These are phyloP conservation scores for Drosophila glabriapex DNA, from an alignment of 2,888 invertebrate genomes.

Conservation along the genomic window DNA sequence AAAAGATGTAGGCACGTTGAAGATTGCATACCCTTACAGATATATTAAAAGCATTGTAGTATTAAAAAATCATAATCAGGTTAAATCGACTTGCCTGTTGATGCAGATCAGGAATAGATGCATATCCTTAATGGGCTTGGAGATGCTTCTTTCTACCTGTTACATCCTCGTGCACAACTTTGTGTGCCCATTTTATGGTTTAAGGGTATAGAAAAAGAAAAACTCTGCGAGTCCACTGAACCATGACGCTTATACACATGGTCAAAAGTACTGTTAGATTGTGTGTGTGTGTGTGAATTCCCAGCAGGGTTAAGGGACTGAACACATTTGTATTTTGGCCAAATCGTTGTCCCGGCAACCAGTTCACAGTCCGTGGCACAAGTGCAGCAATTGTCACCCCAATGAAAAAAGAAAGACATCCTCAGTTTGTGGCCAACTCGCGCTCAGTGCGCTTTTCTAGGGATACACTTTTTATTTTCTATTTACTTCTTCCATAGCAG, in stretches of 20 bases:
- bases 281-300: constrained; percentile 1
- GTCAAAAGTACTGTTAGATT: constrained; percentile 5
- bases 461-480: constrained; percentile 16
- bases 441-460: constrained; percentile 31
- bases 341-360: constrained; percentile 71
- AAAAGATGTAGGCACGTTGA: neutral
- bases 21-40: neutral
- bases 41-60: neutral
- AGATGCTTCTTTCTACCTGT: neutral
- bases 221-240: constrained; percentile 37
- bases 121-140: rapidly evolving
- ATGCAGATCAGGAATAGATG: neutral
- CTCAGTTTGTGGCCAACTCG: constrained; percentile 63
- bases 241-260: constrained; percentile 54
- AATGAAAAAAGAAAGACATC: constrained; percentile 31
- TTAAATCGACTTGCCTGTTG: neutral
- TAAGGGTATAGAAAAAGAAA: neutral
- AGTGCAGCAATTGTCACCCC: constrained; percentile 62
- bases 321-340: constrained; percentile 65
- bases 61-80: neutral
- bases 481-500: neutral
- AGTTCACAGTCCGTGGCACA: constrained; percentile 31
- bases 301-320: constrained; percentile 53
- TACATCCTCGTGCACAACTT: neutral
- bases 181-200: neutral